phyloP scores from a whole-genome alignment of 2,113 vertebrate species.

The Pollimyrus isidori region DNA sequence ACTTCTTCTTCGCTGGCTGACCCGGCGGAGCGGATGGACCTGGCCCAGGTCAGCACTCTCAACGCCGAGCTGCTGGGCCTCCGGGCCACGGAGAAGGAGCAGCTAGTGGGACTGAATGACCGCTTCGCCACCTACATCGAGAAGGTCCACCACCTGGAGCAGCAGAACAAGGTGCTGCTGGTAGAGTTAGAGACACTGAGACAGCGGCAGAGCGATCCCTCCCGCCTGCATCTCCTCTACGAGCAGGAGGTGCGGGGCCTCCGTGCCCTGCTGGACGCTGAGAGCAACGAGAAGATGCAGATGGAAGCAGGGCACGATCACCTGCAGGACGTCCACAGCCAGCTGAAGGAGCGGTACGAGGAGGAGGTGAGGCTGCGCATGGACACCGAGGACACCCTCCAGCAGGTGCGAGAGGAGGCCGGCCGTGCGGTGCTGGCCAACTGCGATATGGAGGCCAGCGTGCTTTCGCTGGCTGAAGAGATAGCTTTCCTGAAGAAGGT shows the following conservation, averaged over 20 bases:
- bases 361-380: constrained; percentile 50
- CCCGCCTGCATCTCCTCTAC: constrained; percentile 60
- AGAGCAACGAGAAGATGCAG: constrained; percentile 56
- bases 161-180: constrained; percentile 62
- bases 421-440: constrained; percentile 48
- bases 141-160: constrained; percentile 67
- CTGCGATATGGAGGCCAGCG: constrained; percentile 57
- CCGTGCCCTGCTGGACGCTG: constrained; percentile 59
- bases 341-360: constrained; percentile 57
- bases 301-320: constrained; percentile 59
- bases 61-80: constrained; percentile 66
- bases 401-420: constrained; percentile 54
- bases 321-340: constrained; percentile 46
- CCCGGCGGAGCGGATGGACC: constrained; percentile 47
- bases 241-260: constrained; percentile 58
- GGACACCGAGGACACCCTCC: constrained; percentile 54
- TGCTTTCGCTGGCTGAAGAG: constrained; percentile 63
- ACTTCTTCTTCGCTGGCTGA: constrained; percentile 24
- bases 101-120: constrained; percentile 70
- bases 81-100: constrained; percentile 64
- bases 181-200: constrained; percentile 57
- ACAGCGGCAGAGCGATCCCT: constrained; percentile 53
- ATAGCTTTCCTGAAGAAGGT: constrained; percentile 67
- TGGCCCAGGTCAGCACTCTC: constrained; percentile 54
- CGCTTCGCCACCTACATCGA: constrained; percentile 73